Evolutionary conservation across 2,797 vertebrate genomes (phyloP).

Genomic region (Enteromius paludinosus): DNA sequence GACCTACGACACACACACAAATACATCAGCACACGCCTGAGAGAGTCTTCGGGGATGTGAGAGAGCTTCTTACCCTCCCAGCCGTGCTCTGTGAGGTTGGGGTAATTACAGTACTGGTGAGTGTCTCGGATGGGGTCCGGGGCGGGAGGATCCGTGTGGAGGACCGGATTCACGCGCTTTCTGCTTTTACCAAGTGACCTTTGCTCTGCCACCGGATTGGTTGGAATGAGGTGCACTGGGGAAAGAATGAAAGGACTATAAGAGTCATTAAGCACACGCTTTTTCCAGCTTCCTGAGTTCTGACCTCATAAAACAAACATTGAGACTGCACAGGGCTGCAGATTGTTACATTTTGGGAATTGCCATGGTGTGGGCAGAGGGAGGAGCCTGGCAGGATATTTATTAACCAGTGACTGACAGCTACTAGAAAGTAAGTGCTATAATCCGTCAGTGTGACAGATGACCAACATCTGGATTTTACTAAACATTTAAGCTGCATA

Average conservation of each 20-base stretch:
- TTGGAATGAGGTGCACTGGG: slow-evolving; percentile 89
- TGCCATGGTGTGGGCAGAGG: slow-evolving; percentile 27
- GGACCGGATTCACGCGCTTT: slow-evolving; percentile 88
- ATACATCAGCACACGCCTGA: neutral
- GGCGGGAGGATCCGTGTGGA: slow-evolving; percentile 81
- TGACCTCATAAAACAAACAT: slow-evolving; percentile 49
- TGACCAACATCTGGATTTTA: neutral
- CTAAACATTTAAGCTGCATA: neutral
- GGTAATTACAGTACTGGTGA: slow-evolving; percentile 90
- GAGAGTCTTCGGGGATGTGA: neutral
- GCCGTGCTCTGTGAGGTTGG: slow-evolving; percentile 85
- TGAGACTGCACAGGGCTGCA: slow-evolving; percentile 24
- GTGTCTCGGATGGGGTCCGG: slow-evolving; percentile 88
- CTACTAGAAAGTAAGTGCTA: neutral
- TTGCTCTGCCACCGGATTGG: slow-evolving; percentile 78
- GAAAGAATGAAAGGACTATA: neutral
- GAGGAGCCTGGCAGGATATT: slow-evolving; percentile 9
- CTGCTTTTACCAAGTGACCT: slow-evolving; percentile 83
- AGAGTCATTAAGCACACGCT: neutral
- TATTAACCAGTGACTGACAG: neutral
- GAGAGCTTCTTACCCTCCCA: slow-evolving; percentile 87
- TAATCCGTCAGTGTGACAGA: neutral
- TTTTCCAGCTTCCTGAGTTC: slow-evolving; percentile 36
- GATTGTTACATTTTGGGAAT: slow-evolving; percentile 21
- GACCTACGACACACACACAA: slow-evolving; percentile 78